Conservation (phyloP, 23 tunicate species). For the Oikopleura albicans region DNA sequence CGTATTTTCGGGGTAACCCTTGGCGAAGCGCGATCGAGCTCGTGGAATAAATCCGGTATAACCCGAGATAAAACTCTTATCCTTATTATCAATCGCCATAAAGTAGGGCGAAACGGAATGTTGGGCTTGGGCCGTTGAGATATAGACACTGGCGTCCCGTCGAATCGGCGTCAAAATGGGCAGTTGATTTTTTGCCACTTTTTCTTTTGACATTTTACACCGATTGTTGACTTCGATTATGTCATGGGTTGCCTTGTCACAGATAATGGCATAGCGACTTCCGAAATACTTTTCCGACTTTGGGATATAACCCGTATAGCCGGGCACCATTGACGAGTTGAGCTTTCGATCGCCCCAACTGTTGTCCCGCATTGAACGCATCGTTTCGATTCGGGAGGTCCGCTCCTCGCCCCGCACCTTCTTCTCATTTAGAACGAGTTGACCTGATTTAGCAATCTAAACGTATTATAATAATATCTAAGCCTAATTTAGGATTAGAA, state of each 20-base stretch:
- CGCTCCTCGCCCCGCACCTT: not conserved
- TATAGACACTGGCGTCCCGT: slow-evolving; percentile 40
- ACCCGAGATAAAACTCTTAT: slow-evolving; percentile 54
- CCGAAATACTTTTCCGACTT: slow-evolving; percentile 48
- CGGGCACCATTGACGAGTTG: slow-evolving; percentile 28
- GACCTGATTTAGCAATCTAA: not conserved
- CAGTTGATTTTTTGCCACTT: slow-evolving; percentile 11
- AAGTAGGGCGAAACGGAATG: slow-evolving; percentile 72
- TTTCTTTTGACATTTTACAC: slow-evolving; percentile 11
- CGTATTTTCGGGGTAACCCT: slow-evolving; percentile 46
- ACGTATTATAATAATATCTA: no score
- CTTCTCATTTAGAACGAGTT: not conserved
- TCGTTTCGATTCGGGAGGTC: no score
- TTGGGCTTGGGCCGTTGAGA: slow-evolving; percentile 27
- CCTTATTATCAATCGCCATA: slow-evolving; percentile 28
- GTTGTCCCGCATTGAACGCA: not conserved
- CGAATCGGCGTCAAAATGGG: slow-evolving; percentile 28
- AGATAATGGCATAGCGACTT: slow-evolving; percentile 49
- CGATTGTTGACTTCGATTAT: slow-evolving; percentile 19
- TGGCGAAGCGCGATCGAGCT: slow-evolving; percentile 53
- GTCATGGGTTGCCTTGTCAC: slow-evolving; percentile 30
- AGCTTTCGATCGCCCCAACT: not conserved
- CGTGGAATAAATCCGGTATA: slow-evolving; percentile 85
- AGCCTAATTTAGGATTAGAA: no score
- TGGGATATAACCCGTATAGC: slow-evolving; percentile 82